Evolutionary conservation across 2,888 invertebrate species (phyloP).

Genomic region (Catocala sponsa): DNA sequence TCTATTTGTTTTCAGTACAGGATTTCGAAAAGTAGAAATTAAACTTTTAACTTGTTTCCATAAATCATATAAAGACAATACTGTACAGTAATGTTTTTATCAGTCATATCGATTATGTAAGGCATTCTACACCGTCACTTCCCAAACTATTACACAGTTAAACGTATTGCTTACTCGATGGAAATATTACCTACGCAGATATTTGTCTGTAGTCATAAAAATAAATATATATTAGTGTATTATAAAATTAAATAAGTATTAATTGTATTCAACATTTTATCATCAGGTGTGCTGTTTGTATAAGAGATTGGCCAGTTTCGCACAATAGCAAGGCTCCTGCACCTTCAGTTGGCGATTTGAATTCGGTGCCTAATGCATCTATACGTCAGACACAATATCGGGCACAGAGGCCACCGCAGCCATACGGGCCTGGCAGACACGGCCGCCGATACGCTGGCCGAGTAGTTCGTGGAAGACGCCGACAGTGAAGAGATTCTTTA

Average conservation of each 20-base stretch:
- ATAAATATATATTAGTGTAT: no score
- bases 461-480: constrained; percentile 64
- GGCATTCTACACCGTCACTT: no score
- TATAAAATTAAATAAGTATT: neutral
- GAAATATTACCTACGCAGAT: no score
- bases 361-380: constrained; percentile 71
- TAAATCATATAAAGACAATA: no score
- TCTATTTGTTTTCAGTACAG: no score
- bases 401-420: constrained; percentile 39
- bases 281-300: constrained; percentile 79
- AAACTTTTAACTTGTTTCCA: no score
- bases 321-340: constrained; percentile 36
- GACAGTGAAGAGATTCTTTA: constrained; percentile 43
- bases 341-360: constrained; percentile 62
- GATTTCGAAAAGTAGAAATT: no score
- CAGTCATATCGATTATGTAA: no score
- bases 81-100: no score
- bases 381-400: constrained; percentile 45
- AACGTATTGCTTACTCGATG: no score
- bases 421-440: constrained; percentile 2
- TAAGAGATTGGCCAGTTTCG: constrained; percentile 67
- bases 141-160: no score
- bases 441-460: constrained; percentile 35
- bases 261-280: constrained; percentile 9
- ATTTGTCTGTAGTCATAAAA: no score